Conservation (phyloP, 2,113 vertebrate genomes). For the Cyanoramphus novaezelandiae region DNA sequence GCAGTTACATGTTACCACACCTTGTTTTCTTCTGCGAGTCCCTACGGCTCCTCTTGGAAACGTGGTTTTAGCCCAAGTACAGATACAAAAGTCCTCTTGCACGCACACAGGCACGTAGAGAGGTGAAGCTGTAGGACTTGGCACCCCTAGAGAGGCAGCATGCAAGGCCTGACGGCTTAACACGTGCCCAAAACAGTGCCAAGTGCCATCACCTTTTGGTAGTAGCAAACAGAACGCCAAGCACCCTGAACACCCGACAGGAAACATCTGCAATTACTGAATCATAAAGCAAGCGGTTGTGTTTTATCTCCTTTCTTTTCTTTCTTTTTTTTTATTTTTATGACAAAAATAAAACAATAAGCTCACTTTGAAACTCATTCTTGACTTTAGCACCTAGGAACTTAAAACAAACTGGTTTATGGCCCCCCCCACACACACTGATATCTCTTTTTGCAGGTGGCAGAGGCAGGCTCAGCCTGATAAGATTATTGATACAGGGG, state of each 20-base stretch:
- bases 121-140: not conserved
- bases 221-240: constrained; percentile 6
- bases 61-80: not conserved
- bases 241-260: not conserved
- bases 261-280: constrained; percentile 66
- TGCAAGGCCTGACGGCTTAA: not conserved
- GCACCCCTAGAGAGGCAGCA: not conserved
- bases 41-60: not conserved
- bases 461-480: constrained; percentile 64
- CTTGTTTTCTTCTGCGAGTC: not conserved
- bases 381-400: constrained; percentile 35
- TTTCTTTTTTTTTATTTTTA: not conserved
- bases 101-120: not conserved
- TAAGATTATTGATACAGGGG: constrained; percentile 53
- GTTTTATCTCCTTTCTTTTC: not conserved
- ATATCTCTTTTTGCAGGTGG: constrained; percentile 66
- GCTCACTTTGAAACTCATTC: constrained; percentile 65
- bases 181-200: constrained; percentile 21
- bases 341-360: constrained; percentile 60
- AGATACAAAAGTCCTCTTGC: not conserved
- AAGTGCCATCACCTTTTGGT: not conserved
- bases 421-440: not conserved
- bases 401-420: constrained; percentile 65
- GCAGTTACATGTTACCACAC: not conserved
- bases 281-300: constrained; percentile 46